phyloP scores from a whole-genome alignment of 2,797 vertebrate genomes.

The Pangasius larnaudii region DNA sequence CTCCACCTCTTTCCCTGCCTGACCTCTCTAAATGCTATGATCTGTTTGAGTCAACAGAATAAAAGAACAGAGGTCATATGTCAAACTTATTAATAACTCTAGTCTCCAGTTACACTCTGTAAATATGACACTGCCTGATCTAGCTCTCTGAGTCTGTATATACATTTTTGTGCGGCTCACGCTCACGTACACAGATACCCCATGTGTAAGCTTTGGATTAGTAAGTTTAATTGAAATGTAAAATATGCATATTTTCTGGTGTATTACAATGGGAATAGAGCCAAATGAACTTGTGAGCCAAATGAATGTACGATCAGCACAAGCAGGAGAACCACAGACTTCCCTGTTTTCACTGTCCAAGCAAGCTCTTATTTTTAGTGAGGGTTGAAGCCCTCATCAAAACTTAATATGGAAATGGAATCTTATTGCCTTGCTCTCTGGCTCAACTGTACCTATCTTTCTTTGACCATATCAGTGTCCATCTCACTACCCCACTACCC shows the following conservation, averaged over 20 bases:
- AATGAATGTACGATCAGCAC: constrained; percentile 2
- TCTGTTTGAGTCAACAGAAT: constrained; percentile 41
- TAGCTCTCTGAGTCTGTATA: constrained; percentile 2
- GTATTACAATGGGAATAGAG: background rate
- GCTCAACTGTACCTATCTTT: constrained; percentile 44
- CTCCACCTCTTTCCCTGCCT: background rate
- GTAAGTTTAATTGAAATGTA: background rate
- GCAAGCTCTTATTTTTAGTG: constrained; percentile 76
- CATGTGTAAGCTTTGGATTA: background rate
- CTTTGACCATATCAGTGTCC: constrained; percentile 38
- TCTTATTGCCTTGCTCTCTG: constrained; percentile 63
- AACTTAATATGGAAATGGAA: constrained; percentile 80
- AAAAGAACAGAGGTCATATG: constrained; percentile 60
- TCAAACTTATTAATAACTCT: constrained; percentile 72
- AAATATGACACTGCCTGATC: constrained; percentile 52
- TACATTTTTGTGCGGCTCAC: background rate
- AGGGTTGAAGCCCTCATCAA: constrained; percentile 61
- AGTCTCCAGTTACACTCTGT: constrained; percentile 66
- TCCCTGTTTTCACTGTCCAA: constrained; percentile 57
- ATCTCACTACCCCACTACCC: constrained; percentile 28
- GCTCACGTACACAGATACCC: background rate
- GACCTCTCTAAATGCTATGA: constrained; percentile 32
- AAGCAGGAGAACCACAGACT: constrained; percentile 17
- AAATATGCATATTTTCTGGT: background rate
- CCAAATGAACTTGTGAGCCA: constrained; percentile 37